Evolutionary conservation across 2,113 vertebrate genomes (phyloP), one percentile per base, ranked within the genome.

Genomic region (Brachirus orientalis): DNA sequence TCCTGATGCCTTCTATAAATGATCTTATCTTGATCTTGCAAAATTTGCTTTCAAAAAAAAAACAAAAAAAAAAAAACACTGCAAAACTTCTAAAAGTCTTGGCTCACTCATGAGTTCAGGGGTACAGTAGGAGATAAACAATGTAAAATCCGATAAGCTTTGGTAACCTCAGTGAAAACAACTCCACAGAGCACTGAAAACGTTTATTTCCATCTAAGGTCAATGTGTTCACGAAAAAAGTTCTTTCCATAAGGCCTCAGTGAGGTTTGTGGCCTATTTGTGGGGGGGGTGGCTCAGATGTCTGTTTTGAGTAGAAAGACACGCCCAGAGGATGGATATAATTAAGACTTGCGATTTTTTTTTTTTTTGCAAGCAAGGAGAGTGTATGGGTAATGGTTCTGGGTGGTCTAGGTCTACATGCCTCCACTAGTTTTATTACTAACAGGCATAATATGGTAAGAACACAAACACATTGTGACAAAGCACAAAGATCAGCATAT

Each of bases 251-350:
- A 72, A 80, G 68, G 56, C 63, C 58, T 81, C 38, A 8, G 69
- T 71, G 83, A 86, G 86, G 76, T 86, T 88, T 85, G 87, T 58
- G 86, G 85, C 70, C 65, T 74, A 71, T 67, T 50, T 58, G 59
- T 52, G 37, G 46, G 18, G 63, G 52, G 74, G 69, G 63, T 44
- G 52, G 59, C 60, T 79, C 60, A 61, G 78, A 87, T 84, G 76
- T 90, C 72, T 84, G 79, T 79, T 83, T 73, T 72, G 55, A 79
- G 75, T 75, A 66, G 50, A 64, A 84, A 81, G 88, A 82, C 83
- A 85, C 88, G 69, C 87, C 88, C 87, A 88, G 70, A 86, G 86
- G 79, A 92, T 92, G 90, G 91, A 92, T 90, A 91, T 90, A 91
- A 91, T 92, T 93, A 92, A 90, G 87, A 87, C 78, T 75, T 77